phyloP scores from a whole-genome alignment of 2,888 invertebrate genomes.

The Crepidodera aurea region DNA sequence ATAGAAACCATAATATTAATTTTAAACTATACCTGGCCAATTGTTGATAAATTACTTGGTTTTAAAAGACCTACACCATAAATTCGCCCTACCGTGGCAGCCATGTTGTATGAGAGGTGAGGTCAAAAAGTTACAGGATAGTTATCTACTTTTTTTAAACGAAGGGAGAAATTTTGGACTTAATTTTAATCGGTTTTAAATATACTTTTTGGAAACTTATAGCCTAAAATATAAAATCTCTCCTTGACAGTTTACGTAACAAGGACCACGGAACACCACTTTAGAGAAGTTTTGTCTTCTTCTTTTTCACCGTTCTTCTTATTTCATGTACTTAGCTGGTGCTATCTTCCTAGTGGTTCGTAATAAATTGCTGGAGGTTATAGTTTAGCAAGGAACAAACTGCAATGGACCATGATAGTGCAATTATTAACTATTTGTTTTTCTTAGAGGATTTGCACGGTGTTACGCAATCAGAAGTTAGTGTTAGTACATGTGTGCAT shows the following conservation, averaged over 20 bases:
- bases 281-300: too few relatives aligned
- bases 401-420: too few relatives aligned
- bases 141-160: neutral
- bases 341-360: too few relatives aligned
- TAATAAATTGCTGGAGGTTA: too few relatives aligned
- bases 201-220: constrained; percentile 12
- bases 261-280: constrained; percentile 6
- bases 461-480: too few relatives aligned
- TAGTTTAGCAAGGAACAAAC: too few relatives aligned
- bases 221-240: constrained; percentile 20
- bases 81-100: constrained; percentile 87
- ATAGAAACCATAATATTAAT: neutral
- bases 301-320: too few relatives aligned
- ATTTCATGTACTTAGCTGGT: too few relatives aligned
- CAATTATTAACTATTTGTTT: too few relatives aligned
- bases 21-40: constrained; percentile 72
- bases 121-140: constrained; percentile 6
- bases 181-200: constrained; percentile 27
- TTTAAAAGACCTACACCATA: constrained; percentile 85
- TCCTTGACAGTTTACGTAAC: constrained; percentile 58
- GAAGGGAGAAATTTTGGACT: neutral
- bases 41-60: constrained; percentile 71
- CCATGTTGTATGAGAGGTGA: constrained; percentile 73
- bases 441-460: too few relatives aligned
- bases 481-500: too few relatives aligned